These are phyloP conservation scores for Anthophora plumipes DNA, from an alignment of 2,888 invertebrate genomes.

Conservation along the genomic window DNA sequence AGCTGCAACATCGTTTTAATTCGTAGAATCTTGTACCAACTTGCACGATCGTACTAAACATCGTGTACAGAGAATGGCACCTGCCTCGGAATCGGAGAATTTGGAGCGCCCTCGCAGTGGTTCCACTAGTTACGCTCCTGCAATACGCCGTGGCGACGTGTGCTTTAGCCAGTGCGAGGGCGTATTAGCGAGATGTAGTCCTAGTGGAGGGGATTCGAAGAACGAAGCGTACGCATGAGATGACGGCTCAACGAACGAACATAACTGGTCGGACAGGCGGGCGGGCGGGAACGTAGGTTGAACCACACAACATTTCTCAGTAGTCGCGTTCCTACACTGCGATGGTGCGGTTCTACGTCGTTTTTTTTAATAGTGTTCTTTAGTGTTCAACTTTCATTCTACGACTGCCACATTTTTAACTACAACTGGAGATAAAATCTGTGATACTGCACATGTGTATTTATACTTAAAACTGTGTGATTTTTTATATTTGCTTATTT, in stretches of 20 bases:
- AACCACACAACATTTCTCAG: constrained; percentile 25
- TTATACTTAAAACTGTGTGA: background rate
- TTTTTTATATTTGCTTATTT: background rate
- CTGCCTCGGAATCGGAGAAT: constrained; percentile 35
- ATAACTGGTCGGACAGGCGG: constrained; percentile 68
- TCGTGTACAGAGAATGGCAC: constrained; percentile 43
- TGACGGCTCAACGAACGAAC: constrained; percentile 60
- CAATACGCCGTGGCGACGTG: constrained; percentile 73
- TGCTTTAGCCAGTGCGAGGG: constrained; percentile 71
- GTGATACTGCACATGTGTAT: background rate
- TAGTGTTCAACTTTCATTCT: constrained; percentile 1
- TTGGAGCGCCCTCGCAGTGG: constrained; percentile 53
- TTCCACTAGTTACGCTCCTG: constrained; percentile 68
- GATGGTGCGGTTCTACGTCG: constrained; percentile 10
- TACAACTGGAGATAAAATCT: background rate
- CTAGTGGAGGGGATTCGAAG: constrained; percentile 59
- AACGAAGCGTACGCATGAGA: constrained; percentile 59
- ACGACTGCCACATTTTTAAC: background rate
- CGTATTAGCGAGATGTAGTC: constrained; percentile 68
- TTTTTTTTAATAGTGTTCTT: background rate
- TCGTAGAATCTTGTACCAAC: constrained; percentile 24
- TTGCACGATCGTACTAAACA: constrained; percentile 26
- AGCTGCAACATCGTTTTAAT: constrained; percentile 40
- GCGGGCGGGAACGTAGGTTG: constrained; percentile 42
- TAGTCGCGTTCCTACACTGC: constrained; percentile 47